Conservation (phyloP, 2,113 vertebrate species). For the Cygnus buccinator region DNA sequence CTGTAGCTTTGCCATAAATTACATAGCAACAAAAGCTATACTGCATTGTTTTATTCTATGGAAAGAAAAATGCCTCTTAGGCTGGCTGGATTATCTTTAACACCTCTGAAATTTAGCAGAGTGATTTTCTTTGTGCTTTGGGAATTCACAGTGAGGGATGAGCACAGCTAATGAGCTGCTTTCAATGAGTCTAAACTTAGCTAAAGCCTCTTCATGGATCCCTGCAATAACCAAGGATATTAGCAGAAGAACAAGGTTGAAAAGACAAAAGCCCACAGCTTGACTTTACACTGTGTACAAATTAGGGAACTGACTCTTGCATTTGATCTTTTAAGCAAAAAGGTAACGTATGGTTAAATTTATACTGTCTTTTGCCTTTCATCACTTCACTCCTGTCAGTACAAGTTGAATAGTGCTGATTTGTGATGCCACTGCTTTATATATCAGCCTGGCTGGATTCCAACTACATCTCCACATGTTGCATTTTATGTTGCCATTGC, state of each 20-base stretch:
- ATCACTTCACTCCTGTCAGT: neutral
- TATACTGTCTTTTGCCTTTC: neutral
- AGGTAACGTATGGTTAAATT: neutral
- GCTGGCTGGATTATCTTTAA: neutral
- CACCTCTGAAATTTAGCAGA: neutral
- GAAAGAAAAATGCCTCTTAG: neutral
- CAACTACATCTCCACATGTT: neutral
- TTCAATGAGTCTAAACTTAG: slow-evolving; percentile 11
- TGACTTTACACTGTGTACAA: neutral
- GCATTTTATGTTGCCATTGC: neutral
- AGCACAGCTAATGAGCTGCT: neutral
- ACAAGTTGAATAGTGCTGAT: neutral
- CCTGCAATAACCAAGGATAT: neutral
- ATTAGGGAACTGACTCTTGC: neutral
- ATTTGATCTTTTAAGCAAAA: neutral
- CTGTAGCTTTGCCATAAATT: slow-evolving; percentile 1
- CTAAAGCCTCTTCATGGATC: neutral
- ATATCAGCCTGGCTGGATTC: neutral
- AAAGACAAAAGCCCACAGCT: neutral
- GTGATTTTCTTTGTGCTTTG: neutral
- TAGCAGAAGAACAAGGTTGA: neutral
- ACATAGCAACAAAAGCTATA: neutral
- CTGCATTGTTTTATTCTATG: neutral
- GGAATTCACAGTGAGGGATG: neutral
- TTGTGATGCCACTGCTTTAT: neutral